These are phyloP conservation scores for Prolemur simus DNA, from an alignment of 2,113 vertebrate genomes.

Conservation along the genomic window DNA sequence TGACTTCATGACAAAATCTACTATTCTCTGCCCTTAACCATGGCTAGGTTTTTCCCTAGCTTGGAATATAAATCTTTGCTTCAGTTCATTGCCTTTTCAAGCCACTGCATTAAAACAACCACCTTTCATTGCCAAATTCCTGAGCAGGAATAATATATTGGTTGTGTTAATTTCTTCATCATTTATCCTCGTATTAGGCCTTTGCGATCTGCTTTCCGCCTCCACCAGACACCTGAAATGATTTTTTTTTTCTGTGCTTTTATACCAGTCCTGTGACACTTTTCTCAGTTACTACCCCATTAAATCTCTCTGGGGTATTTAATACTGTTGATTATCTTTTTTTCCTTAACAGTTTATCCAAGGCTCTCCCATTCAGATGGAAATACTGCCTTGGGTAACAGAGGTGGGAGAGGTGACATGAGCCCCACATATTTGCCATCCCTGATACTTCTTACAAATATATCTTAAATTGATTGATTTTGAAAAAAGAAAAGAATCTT, in stretches of 20 bases:
- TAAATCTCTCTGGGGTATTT: neutral
- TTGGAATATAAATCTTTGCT: slow-evolving; percentile 11
- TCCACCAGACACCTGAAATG: neutral
- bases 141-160: neutral
- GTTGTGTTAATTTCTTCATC: slow-evolving; percentile 19
- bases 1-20: slow-evolving; percentile 24
- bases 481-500: slow-evolving; percentile 6
- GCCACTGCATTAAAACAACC: neutral
- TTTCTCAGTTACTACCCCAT: neutral
- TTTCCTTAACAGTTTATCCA: slow-evolving; percentile 17
- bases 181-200: neutral
- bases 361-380: neutral
- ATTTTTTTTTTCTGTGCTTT: neutral
- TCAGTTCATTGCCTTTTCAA: neutral
- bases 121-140: neutral
- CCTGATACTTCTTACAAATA: neutral
- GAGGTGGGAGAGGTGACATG: neutral
- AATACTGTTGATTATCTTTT: neutral
- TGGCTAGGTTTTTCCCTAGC: neutral
- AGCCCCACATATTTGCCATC: neutral
- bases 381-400: neutral
- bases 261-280: neutral
- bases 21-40: neutral
- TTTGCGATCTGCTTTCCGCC: neutral
- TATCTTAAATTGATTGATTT: neutral